These are phyloP conservation scores for Pangasianodon hypophthalmus DNA, from an alignment of 2,113 vertebrate species.

Conservation along the genomic window DNA sequence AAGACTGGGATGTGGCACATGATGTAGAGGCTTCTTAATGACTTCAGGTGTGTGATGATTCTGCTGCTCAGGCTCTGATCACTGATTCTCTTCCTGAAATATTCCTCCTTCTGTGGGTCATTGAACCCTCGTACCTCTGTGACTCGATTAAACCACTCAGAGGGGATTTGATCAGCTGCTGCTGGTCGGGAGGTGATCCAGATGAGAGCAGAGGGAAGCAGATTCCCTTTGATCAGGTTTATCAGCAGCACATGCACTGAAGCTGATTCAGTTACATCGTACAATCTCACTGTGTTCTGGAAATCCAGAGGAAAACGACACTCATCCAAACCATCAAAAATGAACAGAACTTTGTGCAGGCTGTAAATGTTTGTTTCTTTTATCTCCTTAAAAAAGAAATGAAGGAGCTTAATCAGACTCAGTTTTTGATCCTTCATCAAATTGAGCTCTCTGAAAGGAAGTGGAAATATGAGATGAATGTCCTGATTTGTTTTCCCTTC, in stretches of 20 bases:
- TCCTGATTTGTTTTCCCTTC: no score
- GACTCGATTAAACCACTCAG: background rate
- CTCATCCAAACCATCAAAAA: background rate
- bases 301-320: no score
- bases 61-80: background rate
- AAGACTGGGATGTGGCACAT: constrained; percentile 5
- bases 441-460: background rate
- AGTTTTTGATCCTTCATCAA: background rate
- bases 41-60: constrained; percentile 1
- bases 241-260: no score
- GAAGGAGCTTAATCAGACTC: background rate
- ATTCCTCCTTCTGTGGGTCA: background rate
- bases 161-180: constrained; percentile 6
- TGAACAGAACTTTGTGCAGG: background rate
- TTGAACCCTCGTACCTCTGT: background rate
- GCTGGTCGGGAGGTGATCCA: background rate
- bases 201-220: no score
- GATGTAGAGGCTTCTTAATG: constrained; percentile 14
- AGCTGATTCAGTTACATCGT: no score
- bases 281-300: no score
- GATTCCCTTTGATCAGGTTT: no score
- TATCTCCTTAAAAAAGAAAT: background rate
- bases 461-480: no score
- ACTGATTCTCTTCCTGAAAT: background rate
- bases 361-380: background rate